Evolutionary conservation across 2,888 invertebrate genomes (phyloP).

Genomic region (Mimas tiliae): DNA sequence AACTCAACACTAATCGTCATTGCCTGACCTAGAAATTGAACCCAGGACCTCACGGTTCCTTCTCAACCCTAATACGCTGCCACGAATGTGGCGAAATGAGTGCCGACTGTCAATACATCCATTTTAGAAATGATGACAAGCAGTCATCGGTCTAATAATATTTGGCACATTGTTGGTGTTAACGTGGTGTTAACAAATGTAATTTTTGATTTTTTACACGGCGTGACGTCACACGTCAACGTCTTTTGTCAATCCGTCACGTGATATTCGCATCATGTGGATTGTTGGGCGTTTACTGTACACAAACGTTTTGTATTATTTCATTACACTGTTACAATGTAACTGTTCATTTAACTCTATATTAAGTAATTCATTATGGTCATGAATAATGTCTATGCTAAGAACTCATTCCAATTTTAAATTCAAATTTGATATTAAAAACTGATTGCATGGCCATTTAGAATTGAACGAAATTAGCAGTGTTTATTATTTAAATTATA

Average conservation of each 20-base stretch:
- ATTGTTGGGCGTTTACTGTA: constrained; percentile 12
- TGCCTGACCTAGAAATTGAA: no score
- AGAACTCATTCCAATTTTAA: constrained; percentile 17
- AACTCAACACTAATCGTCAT: no score
- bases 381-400: constrained; percentile 1
- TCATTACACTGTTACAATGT: neutral
- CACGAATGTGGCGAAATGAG: no score
- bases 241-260: constrained; percentile 11
- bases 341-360: neutral
- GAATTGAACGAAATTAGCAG: neutral
- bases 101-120: neutral
- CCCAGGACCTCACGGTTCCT: no score
- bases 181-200: no score
- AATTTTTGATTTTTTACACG: constrained; percentile 13
- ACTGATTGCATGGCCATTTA: constrained; percentile 3
- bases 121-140: constrained; percentile 9
- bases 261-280: constrained; percentile 8
- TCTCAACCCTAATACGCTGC: no score
- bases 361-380: neutral
- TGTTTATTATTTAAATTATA: constrained; percentile 14
- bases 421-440: constrained; percentile 19
- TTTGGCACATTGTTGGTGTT: constrained; percentile 7
- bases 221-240: constrained; percentile 13
- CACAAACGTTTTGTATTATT: neutral
- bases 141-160: constrained; percentile 2